Base-by-base conservation (phyloP, 2,888 invertebrate genomes). In the Agelastica alni region DNA sequence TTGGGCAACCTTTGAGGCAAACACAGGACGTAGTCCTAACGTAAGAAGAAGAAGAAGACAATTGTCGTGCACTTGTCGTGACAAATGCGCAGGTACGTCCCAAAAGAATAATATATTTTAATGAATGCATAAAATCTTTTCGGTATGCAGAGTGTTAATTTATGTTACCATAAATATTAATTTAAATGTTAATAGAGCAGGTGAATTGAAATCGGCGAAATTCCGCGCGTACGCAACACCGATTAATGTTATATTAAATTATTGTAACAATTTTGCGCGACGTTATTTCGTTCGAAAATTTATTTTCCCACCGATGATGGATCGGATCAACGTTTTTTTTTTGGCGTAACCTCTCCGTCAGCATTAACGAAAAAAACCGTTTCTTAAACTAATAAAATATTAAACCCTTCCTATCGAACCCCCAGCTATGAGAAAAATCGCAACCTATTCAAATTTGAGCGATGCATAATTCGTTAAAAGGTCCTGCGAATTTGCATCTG, bases 401-500 rank as follows among this genome's bases (percentile, higher is more conserved):
- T 58, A 57, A 64, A 62, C 63, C 63, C 62, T 61, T 59, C 54
- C 52, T n/a, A 49, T 60, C 58, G 59, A 30, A 31, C 51, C 53
- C n/a, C 42, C 18, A 45, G 31, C 66, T 72, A 68, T 72, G 72
- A 72, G 71, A 73, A 72, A 72, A 69, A 72, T 53, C 48, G 47
- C 36, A 42, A 30, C 14, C 46, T 70, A 73, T 72, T 76, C 73
- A 73, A 76, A 77, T 76, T 39, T 32, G 41, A 41, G 69, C 64
- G 69, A 67, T 72, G 74, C 74, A 75, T 76, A 75, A 67, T 72
- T 76, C 73, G 72, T 66, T 64, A 69, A 70, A 70, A 67, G 64
- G 70, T 71, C 69, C 54, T 63, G 61, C 61, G 65, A 66, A 77
- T 77, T 77, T 77, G 75, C 77, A 76, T 77, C 71, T 63, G 73